Percentiles rank a stretch among this genome's conserved stretches.
Evolutionary conservation across 2,888 invertebrate species (phyloP).

Genomic region (Dexiosoma caninum): DNA sequence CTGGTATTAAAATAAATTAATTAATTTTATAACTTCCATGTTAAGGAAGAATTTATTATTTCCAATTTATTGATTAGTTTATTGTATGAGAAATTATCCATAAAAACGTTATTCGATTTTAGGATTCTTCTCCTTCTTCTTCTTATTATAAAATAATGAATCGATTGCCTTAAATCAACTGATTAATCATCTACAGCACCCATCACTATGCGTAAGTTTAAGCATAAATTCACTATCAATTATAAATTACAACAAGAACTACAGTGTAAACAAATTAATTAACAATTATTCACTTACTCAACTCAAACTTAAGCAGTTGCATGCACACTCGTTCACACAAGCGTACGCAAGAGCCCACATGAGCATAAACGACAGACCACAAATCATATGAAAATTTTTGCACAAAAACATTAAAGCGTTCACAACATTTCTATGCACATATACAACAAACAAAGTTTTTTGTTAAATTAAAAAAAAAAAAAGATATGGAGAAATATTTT

Average conservation of each 20-base stretch:
- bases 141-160: background rate
- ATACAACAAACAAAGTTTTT: background rate
- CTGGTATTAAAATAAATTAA: too few relatives aligned
- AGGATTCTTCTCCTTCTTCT: background rate
- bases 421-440: background rate
- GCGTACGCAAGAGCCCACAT: background rate
- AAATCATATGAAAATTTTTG: background rate
- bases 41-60: too few relatives aligned
- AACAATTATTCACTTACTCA: constrained; percentile 45
- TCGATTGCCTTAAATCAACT: constrained; percentile 10
- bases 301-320: constrained; percentile 12
- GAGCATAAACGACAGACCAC: background rate
- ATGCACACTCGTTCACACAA: background rate
- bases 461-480: background rate
- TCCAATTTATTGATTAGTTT: too few relatives aligned
- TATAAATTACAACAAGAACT: constrained; percentile 11
- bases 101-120: too few relatives aligned
- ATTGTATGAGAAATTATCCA: too few relatives aligned
- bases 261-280: constrained; percentile 53
- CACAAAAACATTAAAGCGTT: background rate
- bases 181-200: constrained; percentile 30
- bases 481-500: background rate
- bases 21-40: too few relatives aligned
- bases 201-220: constrained; percentile 1
- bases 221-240: constrained; percentile 36